Conservation (phyloP, 2,113 vertebrate species). For the Nibea albiflora region DNA sequence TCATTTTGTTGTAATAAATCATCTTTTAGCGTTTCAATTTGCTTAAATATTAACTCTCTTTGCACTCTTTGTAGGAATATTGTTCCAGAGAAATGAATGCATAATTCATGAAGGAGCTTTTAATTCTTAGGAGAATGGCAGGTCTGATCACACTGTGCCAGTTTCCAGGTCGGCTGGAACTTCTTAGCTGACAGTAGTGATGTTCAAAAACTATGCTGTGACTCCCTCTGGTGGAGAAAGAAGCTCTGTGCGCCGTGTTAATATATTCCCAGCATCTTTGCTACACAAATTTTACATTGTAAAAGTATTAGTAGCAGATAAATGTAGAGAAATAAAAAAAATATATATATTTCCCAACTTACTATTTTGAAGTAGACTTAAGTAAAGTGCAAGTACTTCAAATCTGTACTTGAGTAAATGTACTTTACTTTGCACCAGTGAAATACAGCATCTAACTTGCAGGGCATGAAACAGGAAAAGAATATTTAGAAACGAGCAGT, state of each 20-base stretch:
- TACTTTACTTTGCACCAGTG: not conserved
- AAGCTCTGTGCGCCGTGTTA: not conserved
- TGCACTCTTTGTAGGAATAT: not conserved
- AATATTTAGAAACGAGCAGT: not conserved
- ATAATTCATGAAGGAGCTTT: not conserved
- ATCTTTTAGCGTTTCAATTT: not conserved
- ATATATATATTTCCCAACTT: not conserved
- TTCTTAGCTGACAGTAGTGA: not conserved
- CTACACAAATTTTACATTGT: too few species aligned
- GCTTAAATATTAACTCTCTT: slow-evolving; percentile 31
- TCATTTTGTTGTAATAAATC: slow-evolving; percentile 5
- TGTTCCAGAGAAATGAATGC: not conserved
- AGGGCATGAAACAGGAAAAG: not conserved
- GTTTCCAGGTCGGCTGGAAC: not conserved
- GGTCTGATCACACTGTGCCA: not conserved
- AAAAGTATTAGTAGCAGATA: not conserved
- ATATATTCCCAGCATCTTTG: not conserved
- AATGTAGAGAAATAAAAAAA: not conserved
- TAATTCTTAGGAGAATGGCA: not conserved
- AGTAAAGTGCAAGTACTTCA: not conserved
- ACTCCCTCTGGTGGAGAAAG: slow-evolving; percentile 66
- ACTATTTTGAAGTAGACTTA: not conserved
- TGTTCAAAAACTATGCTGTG: slow-evolving; percentile 3
- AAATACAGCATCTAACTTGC: not conserved
- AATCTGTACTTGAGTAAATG: too few species aligned